Percentiles rank a stretch among this genome's conserved stretches.
Conservation (phyloP, 2,113 vertebrate species). For the Xyliphius kryptos region DNA sequence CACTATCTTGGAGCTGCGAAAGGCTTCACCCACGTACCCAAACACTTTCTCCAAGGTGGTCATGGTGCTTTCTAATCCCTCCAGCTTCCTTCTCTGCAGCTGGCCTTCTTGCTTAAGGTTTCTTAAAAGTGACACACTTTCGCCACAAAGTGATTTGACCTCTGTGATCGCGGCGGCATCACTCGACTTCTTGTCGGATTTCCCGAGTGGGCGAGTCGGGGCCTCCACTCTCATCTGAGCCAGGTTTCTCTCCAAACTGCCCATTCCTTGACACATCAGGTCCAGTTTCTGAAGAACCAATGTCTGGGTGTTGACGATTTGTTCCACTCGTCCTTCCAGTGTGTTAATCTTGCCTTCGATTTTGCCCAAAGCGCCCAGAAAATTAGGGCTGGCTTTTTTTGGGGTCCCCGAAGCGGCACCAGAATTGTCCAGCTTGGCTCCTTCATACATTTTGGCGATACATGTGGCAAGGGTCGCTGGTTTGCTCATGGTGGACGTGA, state of each 20-base stretch:
- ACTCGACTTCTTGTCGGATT: slow-evolving; percentile 12
- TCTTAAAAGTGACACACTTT: slow-evolving; percentile 67
- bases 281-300: slow-evolving; percentile 69
- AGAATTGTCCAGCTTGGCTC: slow-evolving; percentile 46
- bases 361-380: slow-evolving; percentile 49
- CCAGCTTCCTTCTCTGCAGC: slow-evolving; percentile 66
- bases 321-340: slow-evolving; percentile 73
- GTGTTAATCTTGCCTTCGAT: slow-evolving; percentile 69
- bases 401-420: slow-evolving; percentile 37
- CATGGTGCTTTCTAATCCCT: slow-evolving; percentile 69
- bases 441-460: slow-evolving; percentile 66
- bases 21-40: slow-evolving; percentile 61
- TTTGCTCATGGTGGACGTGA: slow-evolving; percentile 46
- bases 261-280: slow-evolving; percentile 58
- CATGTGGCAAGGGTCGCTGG: slow-evolving; percentile 44
- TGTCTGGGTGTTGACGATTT: slow-evolving; percentile 65
- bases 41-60: slow-evolving; percentile 68
- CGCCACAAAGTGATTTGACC: slow-evolving; percentile 52
- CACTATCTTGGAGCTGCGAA: slow-evolving; percentile 74
- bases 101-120: slow-evolving; percentile 58
- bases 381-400: slow-evolving; percentile 44
- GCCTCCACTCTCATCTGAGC: slow-evolving; percentile 45
- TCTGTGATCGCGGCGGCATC: slow-evolving; percentile 37
- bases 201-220: slow-evolving; percentile 24
- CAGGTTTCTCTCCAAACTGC: slow-evolving; percentile 62